Evolutionary conservation across 2,888 invertebrate species (phyloP).

Genomic region (Sminthurides aquaticus): DNA sequence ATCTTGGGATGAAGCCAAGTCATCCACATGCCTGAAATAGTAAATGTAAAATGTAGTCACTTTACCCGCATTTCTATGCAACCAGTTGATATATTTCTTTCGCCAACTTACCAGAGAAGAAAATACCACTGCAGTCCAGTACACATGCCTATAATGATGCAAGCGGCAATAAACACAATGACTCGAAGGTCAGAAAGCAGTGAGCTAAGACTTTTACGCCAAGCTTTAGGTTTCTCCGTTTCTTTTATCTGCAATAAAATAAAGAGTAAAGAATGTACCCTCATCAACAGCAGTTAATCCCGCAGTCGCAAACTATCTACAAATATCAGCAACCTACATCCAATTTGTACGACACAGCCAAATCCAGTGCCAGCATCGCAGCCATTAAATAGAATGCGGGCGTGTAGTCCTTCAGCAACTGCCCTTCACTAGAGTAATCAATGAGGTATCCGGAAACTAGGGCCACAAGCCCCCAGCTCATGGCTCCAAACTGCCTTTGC

Average conservation of each 20-base stretch:
- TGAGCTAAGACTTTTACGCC: conserved; percentile 59
- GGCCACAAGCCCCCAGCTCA: conserved; percentile 76
- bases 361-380: conserved; percentile 33
- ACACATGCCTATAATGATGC: conserved; percentile 71
- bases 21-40: conserved; percentile 61
- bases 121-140: conserved; percentile 83
- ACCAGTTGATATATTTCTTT: too few species aligned
- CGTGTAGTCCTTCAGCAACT: conserved; percentile 63
- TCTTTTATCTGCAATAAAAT: conserved; percentile 44
- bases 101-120: conserved; percentile 64
- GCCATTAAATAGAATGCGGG: conserved; percentile 69
- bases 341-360: conserved; percentile 41
- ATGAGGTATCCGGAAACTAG: conserved; percentile 69
- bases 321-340: conserved; percentile 23
- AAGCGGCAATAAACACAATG: conserved; percentile 69
- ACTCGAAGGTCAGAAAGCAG: conserved; percentile 61
- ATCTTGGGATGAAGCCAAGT: conserved; percentile 53
- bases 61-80: too few species aligned
- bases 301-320: background rate
- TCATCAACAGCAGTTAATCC: background rate
- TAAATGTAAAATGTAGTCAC: conserved; percentile 14
- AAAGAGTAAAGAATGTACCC: conserved; percentile 26
- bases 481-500: conserved; percentile 78
- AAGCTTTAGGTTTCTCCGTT: conserved; percentile 40
- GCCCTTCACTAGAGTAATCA: conserved; percentile 61